phyloP scores from a whole-genome alignment of 2,888 invertebrate species.

The Eilema sororculum region DNA sequence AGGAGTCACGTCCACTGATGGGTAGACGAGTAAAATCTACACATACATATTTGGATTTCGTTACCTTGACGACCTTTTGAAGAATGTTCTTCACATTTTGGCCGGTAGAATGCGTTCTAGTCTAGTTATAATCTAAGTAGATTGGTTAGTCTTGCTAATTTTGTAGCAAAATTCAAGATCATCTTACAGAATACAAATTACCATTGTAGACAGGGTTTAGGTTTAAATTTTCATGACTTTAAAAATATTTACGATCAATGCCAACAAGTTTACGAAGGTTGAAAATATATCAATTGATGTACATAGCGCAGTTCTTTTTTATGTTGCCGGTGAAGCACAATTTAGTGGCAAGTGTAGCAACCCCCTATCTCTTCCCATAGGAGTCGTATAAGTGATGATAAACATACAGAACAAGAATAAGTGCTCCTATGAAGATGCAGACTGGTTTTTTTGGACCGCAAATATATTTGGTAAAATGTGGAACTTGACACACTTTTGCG shows the following conservation, averaged over 20 bases:
- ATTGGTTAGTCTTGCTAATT: background rate
- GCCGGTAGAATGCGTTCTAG: background rate
- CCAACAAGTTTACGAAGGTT: background rate
- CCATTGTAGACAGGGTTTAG: background rate
- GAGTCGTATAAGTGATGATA: background rate
- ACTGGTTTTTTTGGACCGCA: background rate
- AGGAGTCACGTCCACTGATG: slow-evolving; percentile 18
- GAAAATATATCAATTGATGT: background rate
- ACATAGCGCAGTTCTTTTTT: too few species aligned
- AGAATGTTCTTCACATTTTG: background rate
- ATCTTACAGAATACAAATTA: background rate
- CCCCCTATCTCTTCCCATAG: background rate
- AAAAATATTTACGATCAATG: background rate
- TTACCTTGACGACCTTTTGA: background rate
- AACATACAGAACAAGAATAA: background rate
- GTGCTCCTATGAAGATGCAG: background rate
- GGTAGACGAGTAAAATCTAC: slow-evolving; percentile 3
- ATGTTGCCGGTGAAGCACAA: too few species aligned
- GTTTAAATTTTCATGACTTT: background rate
- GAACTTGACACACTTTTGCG: background rate
- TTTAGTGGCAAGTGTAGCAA: too few species aligned
- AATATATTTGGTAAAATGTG: background rate
- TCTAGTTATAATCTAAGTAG: background rate
- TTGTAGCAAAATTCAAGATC: background rate
- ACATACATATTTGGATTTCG: background rate